A percentile compares a stretch with the other conserved stretches of the same genome.
phyloP scores from a whole-genome alignment of 2,113 vertebrate genomes.

The Phaethornis superciliosus region DNA sequence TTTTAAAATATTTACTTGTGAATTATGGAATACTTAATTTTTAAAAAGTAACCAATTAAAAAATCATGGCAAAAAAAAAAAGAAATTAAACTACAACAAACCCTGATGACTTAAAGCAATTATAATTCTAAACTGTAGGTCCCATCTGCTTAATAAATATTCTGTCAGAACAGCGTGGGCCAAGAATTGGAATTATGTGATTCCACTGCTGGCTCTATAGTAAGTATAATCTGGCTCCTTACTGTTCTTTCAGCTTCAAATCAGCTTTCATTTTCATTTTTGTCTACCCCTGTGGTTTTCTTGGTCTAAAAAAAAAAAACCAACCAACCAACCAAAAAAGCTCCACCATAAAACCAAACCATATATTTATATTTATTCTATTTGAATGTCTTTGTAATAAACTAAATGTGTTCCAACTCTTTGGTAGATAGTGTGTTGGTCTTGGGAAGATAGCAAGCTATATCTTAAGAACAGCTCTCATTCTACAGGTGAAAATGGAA shows the following conservation, averaged over 20 bases:
- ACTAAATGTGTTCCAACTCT: neutral
- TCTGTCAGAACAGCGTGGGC: neutral
- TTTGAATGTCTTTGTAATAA: neutral
- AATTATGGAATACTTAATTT: slow-evolving; percentile 10
- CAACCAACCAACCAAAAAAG: no score
- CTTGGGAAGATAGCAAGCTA: neutral
- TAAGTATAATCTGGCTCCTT: neutral
- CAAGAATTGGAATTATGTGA: neutral
- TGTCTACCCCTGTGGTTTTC: neutral
- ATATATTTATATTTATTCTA: neutral
- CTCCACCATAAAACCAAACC: no score
- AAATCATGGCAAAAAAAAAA: neutral
- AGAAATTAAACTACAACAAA: neutral
- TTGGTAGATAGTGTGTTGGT: neutral
- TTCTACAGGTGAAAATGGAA: neutral
- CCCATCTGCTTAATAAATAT: neutral
- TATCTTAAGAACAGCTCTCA: neutral
- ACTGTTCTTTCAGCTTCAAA: neutral
- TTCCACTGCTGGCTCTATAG: neutral
- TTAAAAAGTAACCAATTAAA: neutral
- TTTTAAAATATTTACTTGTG: neutral
- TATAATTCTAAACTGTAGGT: neutral
- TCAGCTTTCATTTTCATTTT: neutral
- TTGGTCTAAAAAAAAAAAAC: no score
- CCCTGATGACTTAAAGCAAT: neutral